These are phyloP conservation scores for Drosophila percnosoma DNA, from an alignment of 2,888 invertebrate genomes.

Conservation along the genomic window DNA sequence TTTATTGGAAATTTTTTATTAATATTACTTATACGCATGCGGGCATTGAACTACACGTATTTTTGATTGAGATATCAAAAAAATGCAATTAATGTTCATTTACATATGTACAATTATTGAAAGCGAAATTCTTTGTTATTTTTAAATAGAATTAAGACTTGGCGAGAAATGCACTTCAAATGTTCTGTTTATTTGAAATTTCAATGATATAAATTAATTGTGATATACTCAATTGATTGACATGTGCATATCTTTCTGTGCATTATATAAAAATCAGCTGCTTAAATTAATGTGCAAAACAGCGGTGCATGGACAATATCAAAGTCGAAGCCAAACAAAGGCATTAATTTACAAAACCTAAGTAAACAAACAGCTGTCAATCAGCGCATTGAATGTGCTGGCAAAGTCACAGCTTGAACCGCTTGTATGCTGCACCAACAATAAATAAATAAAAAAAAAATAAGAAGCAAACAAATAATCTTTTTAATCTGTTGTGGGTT, in stretches of 20 bases:
- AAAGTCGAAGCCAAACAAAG: constrained; percentile 38
- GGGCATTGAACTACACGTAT: neutral
- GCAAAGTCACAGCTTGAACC: constrained; percentile 48
- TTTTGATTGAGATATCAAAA: neutral
- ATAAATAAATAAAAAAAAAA: constrained; percentile 21
- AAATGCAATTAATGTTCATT: neutral
- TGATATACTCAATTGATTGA: neutral
- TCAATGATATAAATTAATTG: neutral
- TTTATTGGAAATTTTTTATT: neutral
- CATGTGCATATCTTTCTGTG: neutral
- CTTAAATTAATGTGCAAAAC: constrained; percentile 2
- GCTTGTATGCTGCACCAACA: constrained; percentile 48
- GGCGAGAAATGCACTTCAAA: neutral
- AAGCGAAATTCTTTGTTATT: neutral
- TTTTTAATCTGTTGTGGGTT: constrained; percentile 2
- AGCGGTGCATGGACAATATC: constrained; percentile 14
- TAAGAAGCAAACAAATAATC: neutral
- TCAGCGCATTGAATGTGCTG: constrained; percentile 39
- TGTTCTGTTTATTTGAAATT: neutral
- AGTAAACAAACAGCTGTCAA: constrained; percentile 55
- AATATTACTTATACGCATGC: constrained; percentile 2
- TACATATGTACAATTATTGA: neutral
- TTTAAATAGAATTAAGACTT: neutral
- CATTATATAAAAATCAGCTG: constrained; percentile 22
- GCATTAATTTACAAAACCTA: constrained; percentile 42